These are phyloP conservation scores for Popillia japonica DNA, from an alignment of 1,140 invertebrate genomes.

Conservation along the genomic window DNA sequence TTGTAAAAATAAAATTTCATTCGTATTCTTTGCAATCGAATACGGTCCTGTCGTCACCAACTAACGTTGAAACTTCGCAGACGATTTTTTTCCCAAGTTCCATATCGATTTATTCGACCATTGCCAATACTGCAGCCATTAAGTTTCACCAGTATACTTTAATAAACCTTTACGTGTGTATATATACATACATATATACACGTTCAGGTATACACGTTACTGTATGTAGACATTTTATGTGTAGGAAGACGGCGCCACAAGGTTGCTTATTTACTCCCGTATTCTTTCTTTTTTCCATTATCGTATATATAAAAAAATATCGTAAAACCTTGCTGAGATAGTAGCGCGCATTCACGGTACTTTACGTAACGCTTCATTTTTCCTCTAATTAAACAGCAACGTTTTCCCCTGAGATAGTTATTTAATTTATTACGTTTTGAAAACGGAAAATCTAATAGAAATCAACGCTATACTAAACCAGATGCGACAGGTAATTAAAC, in stretches of 20 bases:
- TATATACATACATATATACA: neutral
- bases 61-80: neutral
- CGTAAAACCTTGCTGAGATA: neutral
- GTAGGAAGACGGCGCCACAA: neutral
- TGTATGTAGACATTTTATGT: too few relatives aligned
- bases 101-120: neutral
- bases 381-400: neutral
- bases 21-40: neutral
- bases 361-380: neutral
- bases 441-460: too few relatives aligned
- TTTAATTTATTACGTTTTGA: too few relatives aligned
- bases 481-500: neutral
- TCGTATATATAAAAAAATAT: neutral
- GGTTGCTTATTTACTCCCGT: neutral
- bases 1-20: too few relatives aligned
- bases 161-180: neutral
- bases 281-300: neutral
- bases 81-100: neutral
- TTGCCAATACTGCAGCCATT: neutral
- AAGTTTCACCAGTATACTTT: neutral
- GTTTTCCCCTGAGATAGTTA: neutral
- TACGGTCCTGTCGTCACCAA: neutral
- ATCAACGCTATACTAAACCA: neutral
- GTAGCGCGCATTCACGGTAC: neutral
- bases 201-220: neutral